Base-by-base conservation (phyloP, 2,797 vertebrate species). In the Lutra lutra region DNA sequence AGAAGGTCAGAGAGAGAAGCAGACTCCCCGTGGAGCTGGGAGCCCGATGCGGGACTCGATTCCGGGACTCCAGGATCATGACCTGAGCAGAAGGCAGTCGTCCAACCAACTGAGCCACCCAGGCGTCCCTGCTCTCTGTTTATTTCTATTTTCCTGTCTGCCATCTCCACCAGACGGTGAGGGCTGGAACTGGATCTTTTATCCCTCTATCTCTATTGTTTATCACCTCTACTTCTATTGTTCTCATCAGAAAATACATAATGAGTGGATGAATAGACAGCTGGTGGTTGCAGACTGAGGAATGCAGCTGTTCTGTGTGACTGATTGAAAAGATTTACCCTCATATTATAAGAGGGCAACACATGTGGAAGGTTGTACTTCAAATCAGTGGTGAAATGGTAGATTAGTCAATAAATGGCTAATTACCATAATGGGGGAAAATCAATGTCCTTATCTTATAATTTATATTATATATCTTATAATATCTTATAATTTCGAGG, bases 351-450 rank as follows among this genome's bases (percentile, higher is more conserved):
- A 96, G 38, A 93, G 94, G 54, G 51, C 29, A 93, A 70, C 88
- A 51, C 75, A 89, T 56, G 25, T 82, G 75, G 46, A 86, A 80
- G 43, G 60, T 80, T 79, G 72, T 38, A 85, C 60, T 94, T 95
- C 43, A 86, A 17, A 82, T 78, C 89, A 88, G 32, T 62, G 15
- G 78, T 43, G 77, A 93, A 91, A 79, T n/a, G 73, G 35, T 92
- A 38, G 46, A 66, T 94, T 88, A 87, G 66, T 92, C 73, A 88
- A 60, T 86, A 96, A 96, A 79, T 62, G 72, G 46, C 89, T 95
- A 95, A 83, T 27, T 91, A 48, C 51, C 17, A 38, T 92, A 93
- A 75, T 40, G 77, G 40, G 38, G 35, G 70, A 86, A 97, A 83
- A 96, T 72, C 12, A 66, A 62, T 73, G 82, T 73, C 73, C 32